These are phyloP conservation scores for Dasyornis broadbenti DNA, from an alignment of 2,113 vertebrate genomes.

Conservation along the genomic window DNA sequence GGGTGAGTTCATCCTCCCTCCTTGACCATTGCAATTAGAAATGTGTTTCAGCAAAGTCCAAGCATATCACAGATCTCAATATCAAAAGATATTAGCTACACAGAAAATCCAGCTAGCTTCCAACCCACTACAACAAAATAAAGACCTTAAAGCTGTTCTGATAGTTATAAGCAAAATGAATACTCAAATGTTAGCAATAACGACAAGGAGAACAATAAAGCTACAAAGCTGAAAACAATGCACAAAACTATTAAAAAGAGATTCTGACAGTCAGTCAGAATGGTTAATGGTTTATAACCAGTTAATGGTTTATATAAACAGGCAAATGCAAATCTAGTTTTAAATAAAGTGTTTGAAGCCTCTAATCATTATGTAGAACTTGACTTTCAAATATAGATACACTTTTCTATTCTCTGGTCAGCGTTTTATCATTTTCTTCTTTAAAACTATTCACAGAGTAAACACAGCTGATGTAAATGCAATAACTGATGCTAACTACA, in stretches of 20 bases:
- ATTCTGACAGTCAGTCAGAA: background rate
- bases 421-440: background rate
- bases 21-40: background rate
- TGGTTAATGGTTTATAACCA: background rate
- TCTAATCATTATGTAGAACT: background rate
- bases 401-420: background rate
- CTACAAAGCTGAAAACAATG: background rate
- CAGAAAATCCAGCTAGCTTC: background rate
- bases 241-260: background rate
- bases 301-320: background rate
- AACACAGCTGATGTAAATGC: background rate
- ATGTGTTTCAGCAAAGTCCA: background rate
- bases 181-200: background rate
- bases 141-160: background rate
- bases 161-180: background rate
- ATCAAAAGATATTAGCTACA: background rate
- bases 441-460: background rate
- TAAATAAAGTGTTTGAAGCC: background rate
- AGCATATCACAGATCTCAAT: background rate
- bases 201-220: background rate
- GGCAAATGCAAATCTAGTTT: background rate
- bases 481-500: background rate
- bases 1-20: background rate
- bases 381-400: background rate
- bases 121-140: background rate